A percentile compares a stretch with the other conserved stretches of the same genome.
Conservation (phyloP, 2,113 vertebrate species). For the Corythornis madagascariensis region DNA sequence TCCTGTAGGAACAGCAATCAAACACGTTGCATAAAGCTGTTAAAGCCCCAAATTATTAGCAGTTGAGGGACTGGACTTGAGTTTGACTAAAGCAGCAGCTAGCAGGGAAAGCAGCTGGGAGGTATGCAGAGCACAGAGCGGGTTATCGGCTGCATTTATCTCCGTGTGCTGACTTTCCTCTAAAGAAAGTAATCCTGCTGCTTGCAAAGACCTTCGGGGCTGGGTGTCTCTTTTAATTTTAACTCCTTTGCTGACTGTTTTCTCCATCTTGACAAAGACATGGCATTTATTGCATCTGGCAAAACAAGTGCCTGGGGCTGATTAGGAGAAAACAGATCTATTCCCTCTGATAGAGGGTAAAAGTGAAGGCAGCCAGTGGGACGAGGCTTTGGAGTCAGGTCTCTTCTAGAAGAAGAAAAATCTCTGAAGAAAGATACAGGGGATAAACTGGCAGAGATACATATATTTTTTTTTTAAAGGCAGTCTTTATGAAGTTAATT, state of each 20-base stretch:
- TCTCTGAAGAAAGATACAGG: not conserved
- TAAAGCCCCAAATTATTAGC: not conserved
- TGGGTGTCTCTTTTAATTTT: constrained; percentile 26
- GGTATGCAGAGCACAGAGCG: not conserved
- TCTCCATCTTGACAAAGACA: not conserved
- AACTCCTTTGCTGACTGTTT: not conserved
- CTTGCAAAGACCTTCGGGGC: not conserved
- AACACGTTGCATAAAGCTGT: not conserved
- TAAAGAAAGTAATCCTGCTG: not conserved
- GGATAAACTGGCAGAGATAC: constrained; percentile 18
- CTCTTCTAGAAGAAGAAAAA: not conserved
- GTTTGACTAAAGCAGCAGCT: not conserved
- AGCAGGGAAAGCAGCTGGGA: not conserved
- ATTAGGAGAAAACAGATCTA: not conserved
- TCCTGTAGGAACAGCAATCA: not conserved
- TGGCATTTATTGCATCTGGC: constrained; percentile 24
- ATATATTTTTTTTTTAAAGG: constrained; percentile 1
- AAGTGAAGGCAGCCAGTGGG: not conserved
- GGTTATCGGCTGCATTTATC: not conserved
- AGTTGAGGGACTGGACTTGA: not conserved
- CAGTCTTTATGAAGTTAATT: constrained; percentile 69
- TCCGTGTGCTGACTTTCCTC: not conserved
- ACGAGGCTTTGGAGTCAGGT: not conserved
- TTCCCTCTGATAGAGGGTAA: constrained; percentile 1
- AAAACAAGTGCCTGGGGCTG: constrained; percentile 32